Percentiles rank a stretch among this genome's conserved stretches.
Conservation (phyloP, 2,888 invertebrate genomes). For the Napeogenes sylphis region DNA sequence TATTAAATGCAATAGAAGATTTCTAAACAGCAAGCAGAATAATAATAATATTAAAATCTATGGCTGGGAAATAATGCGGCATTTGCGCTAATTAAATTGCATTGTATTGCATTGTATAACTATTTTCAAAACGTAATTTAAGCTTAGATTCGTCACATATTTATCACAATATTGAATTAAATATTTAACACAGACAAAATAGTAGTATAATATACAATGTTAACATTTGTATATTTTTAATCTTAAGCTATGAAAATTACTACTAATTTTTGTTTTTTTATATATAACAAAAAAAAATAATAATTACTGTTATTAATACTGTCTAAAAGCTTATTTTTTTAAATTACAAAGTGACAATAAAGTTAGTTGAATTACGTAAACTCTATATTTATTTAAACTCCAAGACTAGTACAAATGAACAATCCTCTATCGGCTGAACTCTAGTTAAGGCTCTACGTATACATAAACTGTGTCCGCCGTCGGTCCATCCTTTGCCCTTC, state of each 20-base stretch:
- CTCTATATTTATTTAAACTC: background rate
- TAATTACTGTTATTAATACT: no score
- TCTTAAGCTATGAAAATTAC: no score
- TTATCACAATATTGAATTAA: no score
- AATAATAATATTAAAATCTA: constrained; percentile 42
- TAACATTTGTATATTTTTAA: no score
- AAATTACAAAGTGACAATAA: constrained; percentile 1
- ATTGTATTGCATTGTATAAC: background rate
- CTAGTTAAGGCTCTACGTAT: constrained; percentile 8
- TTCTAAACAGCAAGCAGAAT: constrained; percentile 30
- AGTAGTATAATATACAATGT: no score
- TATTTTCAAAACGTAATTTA: background rate
- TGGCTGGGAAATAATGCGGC: constrained; percentile 38
- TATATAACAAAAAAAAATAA: no score
- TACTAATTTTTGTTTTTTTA: no score
- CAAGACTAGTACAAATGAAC: constrained; percentile 8
- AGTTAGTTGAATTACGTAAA: background rate
- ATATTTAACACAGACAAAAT: no score
- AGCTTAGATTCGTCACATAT: no score
- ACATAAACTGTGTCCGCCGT: constrained; percentile 23
- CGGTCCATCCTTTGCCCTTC: constrained; percentile 57
- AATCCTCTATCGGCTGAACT: constrained; percentile 14
- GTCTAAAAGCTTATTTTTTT: background rate
- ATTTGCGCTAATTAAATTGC: constrained; percentile 38
- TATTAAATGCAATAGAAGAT: background rate